phyloP scores from a whole-genome alignment of 2,797 vertebrate genomes.

The Spinus olivaceus region DNA sequence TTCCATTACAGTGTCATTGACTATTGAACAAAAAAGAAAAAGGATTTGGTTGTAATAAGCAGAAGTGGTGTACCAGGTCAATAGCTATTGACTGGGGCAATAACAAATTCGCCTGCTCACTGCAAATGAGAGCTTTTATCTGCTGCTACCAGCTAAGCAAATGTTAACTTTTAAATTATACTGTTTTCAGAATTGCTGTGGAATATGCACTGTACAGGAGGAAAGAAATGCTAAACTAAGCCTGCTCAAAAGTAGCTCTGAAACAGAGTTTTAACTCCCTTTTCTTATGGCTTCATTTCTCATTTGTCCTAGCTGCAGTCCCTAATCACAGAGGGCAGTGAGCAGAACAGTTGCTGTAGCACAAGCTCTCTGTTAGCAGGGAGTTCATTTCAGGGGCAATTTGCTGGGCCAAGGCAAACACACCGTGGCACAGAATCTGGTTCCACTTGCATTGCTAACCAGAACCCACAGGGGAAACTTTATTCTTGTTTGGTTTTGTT shows the following conservation, averaged over 20 bases:
- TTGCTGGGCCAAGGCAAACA: neutral
- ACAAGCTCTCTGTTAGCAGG: neutral
- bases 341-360: neutral
- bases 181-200: neutral
- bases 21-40: slow-evolving; percentile 47
- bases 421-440: neutral
- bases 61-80: slow-evolving; percentile 29
- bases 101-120: neutral
- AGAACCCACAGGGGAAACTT: neutral
- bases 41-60: slow-evolving; percentile 26
- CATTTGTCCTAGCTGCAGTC: neutral
- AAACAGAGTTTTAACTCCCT: neutral
- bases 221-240: neutral
- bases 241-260: neutral
- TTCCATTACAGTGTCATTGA: slow-evolving; percentile 53
- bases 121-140: slow-evolving; percentile 5
- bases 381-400: slow-evolving; percentile 8
- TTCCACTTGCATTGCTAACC: neutral
- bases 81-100: slow-evolving; percentile 22
- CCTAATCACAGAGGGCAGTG: neutral
- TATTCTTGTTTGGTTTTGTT: neutral
- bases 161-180: neutral
- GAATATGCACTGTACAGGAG: neutral
- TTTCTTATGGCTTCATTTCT: slow-evolving; percentile 1
- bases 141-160: slow-evolving; percentile 7